A percentile compares a stretch with the other conserved stretches of the same genome.
Evolutionary conservation across 2,888 invertebrate species (phyloP).

Genomic region (Pinctada fucata): DNA sequence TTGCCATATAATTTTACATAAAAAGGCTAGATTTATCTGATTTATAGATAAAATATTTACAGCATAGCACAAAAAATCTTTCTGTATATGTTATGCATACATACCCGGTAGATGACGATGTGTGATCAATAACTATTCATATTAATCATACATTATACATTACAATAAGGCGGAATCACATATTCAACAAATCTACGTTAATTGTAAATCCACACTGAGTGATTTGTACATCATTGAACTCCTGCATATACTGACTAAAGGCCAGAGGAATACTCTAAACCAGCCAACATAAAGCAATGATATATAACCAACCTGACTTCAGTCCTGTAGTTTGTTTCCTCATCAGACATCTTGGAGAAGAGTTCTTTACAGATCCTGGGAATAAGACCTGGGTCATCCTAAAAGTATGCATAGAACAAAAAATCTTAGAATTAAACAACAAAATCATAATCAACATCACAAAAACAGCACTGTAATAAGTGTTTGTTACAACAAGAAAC

Average conservation of each 20-base stretch:
- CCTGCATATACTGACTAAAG: too few relatives aligned
- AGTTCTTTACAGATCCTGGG: slow-evolving; percentile 77
- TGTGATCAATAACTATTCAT: too few relatives aligned
- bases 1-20: not conserved
- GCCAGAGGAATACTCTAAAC: too few relatives aligned
- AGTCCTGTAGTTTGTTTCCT: slow-evolving; percentile 70
- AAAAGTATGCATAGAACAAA: slow-evolving; percentile 46
- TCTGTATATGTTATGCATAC: not conserved
- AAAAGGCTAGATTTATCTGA: too few relatives aligned
- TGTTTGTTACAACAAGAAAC: not conserved
- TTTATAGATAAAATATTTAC: not conserved
- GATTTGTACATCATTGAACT: too few relatives aligned
- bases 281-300: too few relatives aligned
- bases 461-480: not conserved
- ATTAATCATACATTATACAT: too few relatives aligned
- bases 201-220: too few relatives aligned
- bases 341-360: slow-evolving; percentile 72
- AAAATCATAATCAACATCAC: not conserved
- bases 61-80: not conserved
- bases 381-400: slow-evolving; percentile 77
- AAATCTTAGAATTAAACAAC: slow-evolving; percentile 20
- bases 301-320: slow-evolving; percentile 77
- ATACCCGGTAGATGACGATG: too few relatives aligned
- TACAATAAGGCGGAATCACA: too few relatives aligned
- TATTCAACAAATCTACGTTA: too few relatives aligned